Evolutionary conservation across 1,140 invertebrate species (phyloP).

Genomic region (Heliconius congener): DNA sequence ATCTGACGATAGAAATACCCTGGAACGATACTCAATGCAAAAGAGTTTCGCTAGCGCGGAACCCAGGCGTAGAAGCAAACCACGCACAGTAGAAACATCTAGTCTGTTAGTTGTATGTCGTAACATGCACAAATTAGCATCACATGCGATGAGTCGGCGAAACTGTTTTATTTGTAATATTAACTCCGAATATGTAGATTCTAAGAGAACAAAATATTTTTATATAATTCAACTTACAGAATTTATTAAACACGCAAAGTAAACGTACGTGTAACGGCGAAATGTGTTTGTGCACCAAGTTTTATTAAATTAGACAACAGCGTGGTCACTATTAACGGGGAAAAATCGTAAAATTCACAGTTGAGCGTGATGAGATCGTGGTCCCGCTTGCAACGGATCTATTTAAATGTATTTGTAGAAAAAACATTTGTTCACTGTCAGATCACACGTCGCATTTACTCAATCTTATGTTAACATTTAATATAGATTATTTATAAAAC

Average conservation of each 20-base stretch:
- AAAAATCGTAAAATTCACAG: not conserved
- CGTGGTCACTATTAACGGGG: not conserved
- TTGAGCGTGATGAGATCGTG: slow-evolving; percentile 15
- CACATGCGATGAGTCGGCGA: not conserved
- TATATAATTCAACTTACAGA: not conserved
- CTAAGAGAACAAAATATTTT: not conserved
- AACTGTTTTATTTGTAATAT: not conserved
- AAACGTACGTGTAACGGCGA: not conserved
- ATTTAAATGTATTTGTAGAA: slow-evolving; percentile 1
- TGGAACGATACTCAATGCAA: not conserved
- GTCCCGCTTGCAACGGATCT: slow-evolving; percentile 27
- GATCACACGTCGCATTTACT: slow-evolving; percentile 37
- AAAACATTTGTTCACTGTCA: slow-evolving; percentile 14
- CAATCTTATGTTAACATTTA: slow-evolving; percentile 21
- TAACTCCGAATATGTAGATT: not conserved
- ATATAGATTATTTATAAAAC: slow-evolving; percentile 13
- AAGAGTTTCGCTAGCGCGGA: not conserved
- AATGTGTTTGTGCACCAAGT: slow-evolving; percentile 6
- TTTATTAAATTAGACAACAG: not conserved
- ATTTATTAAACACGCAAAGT: not conserved
- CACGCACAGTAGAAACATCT: not conserved
- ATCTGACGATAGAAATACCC: slow-evolving; percentile 4
- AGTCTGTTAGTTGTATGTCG: not conserved
- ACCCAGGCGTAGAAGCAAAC: not conserved
- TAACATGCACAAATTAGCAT: not conserved